phyloP scores from a whole-genome alignment of 2,888 invertebrate species.

The Agriopis aurantiaria region DNA sequence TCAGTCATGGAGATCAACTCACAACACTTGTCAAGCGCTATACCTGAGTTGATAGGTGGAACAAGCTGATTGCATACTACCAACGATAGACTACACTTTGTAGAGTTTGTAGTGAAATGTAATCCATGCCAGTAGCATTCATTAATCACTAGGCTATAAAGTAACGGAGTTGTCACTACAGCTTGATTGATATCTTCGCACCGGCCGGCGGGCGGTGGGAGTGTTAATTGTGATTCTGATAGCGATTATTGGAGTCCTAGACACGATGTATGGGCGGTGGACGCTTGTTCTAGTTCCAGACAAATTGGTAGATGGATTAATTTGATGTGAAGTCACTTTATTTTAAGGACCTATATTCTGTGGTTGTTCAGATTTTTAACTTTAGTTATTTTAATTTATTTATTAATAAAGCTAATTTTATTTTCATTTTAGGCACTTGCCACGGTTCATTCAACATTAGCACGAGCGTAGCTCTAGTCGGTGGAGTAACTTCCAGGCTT shows the following conservation, averaged over 20 bases:
- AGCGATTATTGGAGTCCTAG: neutral
- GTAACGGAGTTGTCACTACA: constrained; percentile 31
- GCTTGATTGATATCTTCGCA: constrained; percentile 17
- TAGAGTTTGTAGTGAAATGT: constrained; percentile 18
- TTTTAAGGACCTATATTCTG: neutral
- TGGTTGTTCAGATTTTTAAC: neutral
- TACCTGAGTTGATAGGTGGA: neutral
- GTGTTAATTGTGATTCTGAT: constrained; percentile 7
- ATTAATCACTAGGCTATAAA: constrained; percentile 26
- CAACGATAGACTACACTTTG: constrained; percentile 3
- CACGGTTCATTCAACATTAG: no score
- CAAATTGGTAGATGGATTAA: constrained; percentile 10
- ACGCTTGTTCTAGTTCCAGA: constrained; percentile 1
- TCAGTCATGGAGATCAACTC: no score
- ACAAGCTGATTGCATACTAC: neutral
- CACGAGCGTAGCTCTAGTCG: no score
- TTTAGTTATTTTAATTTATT: neutral
- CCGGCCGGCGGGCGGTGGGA: neutral
- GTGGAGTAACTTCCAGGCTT: no score
- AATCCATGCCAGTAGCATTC: constrained; percentile 14
- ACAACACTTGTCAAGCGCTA: neutral
- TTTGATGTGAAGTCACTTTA: neutral
- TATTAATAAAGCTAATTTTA: no score
- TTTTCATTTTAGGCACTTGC: no score
- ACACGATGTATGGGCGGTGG: neutral